phyloP scores from a whole-genome alignment of 1,140 invertebrate genomes.

The Platorchestia sp. region DNA sequence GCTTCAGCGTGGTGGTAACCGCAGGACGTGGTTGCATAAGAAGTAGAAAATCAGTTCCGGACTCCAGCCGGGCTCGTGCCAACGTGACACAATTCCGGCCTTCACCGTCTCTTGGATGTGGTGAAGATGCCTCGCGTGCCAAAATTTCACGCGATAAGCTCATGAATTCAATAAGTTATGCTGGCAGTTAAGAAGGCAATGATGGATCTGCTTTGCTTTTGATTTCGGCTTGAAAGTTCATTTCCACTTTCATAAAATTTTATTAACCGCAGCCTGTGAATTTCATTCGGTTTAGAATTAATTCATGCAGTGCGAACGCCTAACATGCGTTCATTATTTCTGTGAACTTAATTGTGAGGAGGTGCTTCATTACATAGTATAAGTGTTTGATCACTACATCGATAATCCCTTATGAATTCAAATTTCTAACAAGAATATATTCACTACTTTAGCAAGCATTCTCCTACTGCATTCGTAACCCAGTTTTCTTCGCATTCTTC shows the following conservation, averaged over 20 bases:
- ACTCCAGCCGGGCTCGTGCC: not conserved
- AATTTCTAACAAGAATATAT: too few species aligned
- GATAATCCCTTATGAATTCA: too few species aligned
- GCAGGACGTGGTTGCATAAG: not conserved
- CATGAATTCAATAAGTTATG: not conserved
- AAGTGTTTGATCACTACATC: too few species aligned
- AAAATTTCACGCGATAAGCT: not conserved
- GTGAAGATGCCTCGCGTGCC: not conserved
- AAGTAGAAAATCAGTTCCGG: not conserved
- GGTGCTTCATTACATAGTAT: too few species aligned
- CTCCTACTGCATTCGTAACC: not conserved
- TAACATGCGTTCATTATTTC: too few species aligned
- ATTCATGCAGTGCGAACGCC: too few species aligned
- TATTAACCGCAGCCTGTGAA: too few species aligned
- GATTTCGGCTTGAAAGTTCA: not conserved
- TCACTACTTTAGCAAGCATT: too few species aligned
- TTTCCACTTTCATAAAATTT: not conserved
- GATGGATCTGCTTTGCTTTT: not conserved
- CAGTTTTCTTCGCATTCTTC: not conserved
- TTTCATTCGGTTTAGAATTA: too few species aligned
- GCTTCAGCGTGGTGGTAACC: not conserved
- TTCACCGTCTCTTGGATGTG: not conserved
- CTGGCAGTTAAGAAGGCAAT: not conserved
- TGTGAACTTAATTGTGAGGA: too few species aligned
- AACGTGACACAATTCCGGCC: not conserved